Percentiles rank a stretch among this genome's conserved stretches.
Evolutionary conservation across 2,888 invertebrate species (phyloP).

Genomic region (Sminthurinus aureus): DNA sequence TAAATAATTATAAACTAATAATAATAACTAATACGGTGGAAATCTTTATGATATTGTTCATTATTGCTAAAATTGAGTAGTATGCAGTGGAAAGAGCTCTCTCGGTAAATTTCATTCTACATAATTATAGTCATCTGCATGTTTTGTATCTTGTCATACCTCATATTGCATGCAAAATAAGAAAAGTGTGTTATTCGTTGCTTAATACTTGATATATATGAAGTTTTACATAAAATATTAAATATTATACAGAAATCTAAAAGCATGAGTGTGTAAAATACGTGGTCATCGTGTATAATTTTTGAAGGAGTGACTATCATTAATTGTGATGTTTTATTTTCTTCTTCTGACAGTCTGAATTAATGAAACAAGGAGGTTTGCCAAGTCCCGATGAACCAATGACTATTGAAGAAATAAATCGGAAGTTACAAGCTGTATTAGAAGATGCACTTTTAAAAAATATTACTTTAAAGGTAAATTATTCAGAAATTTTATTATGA

Average conservation of each 20-base stretch:
- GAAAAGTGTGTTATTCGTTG: too few relatives aligned
- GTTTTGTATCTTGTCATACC: neutral
- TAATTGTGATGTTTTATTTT: neutral
- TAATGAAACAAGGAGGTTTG: slow-evolving; percentile 85
- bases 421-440: slow-evolving; percentile 87
- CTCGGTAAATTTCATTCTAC: slow-evolving; percentile 20
- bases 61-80: neutral
- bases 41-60: too few relatives aligned
- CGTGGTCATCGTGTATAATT: too few relatives aligned
- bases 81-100: slow-evolving; percentile 33
- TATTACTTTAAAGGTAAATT: slow-evolving; percentile 69
- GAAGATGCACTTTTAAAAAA: slow-evolving; percentile 92
- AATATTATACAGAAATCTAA: too few relatives aligned
- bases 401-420: slow-evolving; percentile 90
- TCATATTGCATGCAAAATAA: neutral
- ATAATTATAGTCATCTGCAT: slow-evolving; percentile 8
- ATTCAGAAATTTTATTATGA: neutral
- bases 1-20: too few relatives aligned
- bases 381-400: slow-evolving; percentile 79
- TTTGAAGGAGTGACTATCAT: neutral
- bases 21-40: neutral
- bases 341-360: slow-evolving; percentile 72
- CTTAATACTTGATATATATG: too few relatives aligned
- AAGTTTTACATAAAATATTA: too few relatives aligned
- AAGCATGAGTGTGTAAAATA: too few relatives aligned